Percentiles rank a stretch among this genome's conserved stretches.
phyloP scores from a whole-genome alignment of 1,140 invertebrate genomes.

The Drosophila saltans region DNA sequence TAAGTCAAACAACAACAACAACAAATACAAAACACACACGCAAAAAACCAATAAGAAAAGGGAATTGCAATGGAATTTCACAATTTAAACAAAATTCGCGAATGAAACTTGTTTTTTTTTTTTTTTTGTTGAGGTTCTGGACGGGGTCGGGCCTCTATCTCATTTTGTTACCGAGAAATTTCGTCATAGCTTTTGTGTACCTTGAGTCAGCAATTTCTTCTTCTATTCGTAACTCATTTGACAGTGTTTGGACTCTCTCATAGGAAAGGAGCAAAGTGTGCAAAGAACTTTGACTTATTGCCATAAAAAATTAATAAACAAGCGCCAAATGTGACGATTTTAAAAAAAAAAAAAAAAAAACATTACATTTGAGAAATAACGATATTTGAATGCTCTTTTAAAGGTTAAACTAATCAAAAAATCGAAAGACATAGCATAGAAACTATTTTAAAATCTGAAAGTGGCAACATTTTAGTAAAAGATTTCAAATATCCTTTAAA shows the following conservation, averaged over 20 bases:
- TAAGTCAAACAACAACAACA: slow-evolving; percentile 14
- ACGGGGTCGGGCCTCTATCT: slow-evolving; percentile 31
- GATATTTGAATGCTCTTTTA: slow-evolving; percentile 17
- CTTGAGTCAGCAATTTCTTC: slow-evolving; percentile 45
- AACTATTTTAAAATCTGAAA: no score
- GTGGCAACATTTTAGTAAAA: no score
- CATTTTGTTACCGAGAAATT: not conserved
- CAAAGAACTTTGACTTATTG: slow-evolving; percentile 38
- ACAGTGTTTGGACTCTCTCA: not conserved
- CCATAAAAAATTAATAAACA: slow-evolving; percentile 35
- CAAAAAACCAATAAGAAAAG: slow-evolving; percentile 23
- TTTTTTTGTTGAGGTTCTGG: not conserved
- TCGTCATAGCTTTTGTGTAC: slow-evolving; percentile 28
- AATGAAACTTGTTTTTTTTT: slow-evolving; percentile 34
- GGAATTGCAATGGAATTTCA: slow-evolving; percentile 42
- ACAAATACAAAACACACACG: slow-evolving; percentile 7
- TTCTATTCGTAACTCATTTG: not conserved
- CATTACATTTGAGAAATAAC: not conserved
- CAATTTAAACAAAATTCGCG: slow-evolving; percentile 29
- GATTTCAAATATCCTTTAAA: no score
- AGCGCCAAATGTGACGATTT: slow-evolving; percentile 13
- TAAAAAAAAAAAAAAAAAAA: not conserved
- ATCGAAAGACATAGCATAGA: no score
- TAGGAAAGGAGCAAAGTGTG: slow-evolving; percentile 15
- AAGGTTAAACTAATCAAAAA: not conserved